Conservation (phyloP, 2,888 invertebrate genomes). For the Erynnis tages region DNA sequence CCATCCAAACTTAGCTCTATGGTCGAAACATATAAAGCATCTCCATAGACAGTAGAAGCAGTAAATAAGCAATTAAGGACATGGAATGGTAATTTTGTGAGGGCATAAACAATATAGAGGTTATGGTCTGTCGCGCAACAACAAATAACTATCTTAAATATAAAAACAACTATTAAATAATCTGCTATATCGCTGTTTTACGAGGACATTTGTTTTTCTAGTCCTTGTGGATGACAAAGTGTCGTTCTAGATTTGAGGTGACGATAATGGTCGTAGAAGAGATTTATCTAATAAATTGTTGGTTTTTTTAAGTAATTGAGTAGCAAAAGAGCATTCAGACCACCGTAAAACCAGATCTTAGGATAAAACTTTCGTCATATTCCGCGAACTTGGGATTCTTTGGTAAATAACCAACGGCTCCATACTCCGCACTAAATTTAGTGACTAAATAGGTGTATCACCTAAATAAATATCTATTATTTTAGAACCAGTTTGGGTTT, state of each 20-base stretch:
- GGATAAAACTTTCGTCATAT: too few species aligned
- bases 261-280: conserved; percentile 13
- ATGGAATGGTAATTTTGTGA: conserved; percentile 21
- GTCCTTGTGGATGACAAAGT: conserved; percentile 13
- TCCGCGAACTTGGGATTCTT: too few species aligned
- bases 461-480: too few species aligned
- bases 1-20: not conserved
- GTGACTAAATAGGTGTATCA: too few species aligned
- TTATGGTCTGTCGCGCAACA: conserved; percentile 17
- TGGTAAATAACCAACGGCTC: too few species aligned
- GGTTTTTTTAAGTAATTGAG: too few species aligned
- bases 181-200: not conserved
- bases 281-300: conserved; percentile 5
- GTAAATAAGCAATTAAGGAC: conserved; percentile 27
- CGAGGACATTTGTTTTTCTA: not conserved
- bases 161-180: conserved; percentile 13
- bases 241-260: not conserved
- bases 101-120: conserved; percentile 16
- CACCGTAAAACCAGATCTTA: too few species aligned
- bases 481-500: too few species aligned
- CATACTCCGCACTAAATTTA: too few species aligned
- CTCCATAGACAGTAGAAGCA: conserved; percentile 14
- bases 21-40: conserved; percentile 12
- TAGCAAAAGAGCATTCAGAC: too few species aligned
- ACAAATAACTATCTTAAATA: conserved; percentile 23